These are phyloP conservation scores for Fulica atra DNA, from an alignment of 2,113 vertebrate genomes.

Conservation along the genomic window DNA sequence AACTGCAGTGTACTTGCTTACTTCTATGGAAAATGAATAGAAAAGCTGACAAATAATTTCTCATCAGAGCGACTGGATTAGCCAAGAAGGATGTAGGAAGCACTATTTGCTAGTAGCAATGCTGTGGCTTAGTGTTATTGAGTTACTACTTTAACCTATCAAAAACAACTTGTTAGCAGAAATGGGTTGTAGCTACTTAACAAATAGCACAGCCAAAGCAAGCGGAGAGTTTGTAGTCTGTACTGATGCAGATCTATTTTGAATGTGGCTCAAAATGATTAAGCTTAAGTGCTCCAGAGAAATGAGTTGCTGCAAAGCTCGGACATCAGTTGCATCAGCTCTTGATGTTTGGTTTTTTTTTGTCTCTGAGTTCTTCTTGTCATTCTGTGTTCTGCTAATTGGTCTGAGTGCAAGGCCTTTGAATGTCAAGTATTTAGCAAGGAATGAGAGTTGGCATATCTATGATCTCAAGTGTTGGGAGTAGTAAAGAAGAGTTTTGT, in stretches of 20 bases:
- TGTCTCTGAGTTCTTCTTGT: background rate
- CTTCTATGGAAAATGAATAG: background rate
- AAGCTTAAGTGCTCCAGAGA: background rate
- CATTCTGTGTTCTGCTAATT: slow-evolving; percentile 15
- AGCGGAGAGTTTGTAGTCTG: background rate
- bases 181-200: background rate
- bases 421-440: slow-evolving; percentile 35
- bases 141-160: background rate
- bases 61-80: background rate
- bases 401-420: slow-evolving; percentile 8
- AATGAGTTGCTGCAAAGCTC: background rate
- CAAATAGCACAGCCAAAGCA: background rate
- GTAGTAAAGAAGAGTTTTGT: background rate
- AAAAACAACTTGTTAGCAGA: background rate
- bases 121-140: too few species aligned
- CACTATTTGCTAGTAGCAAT: background rate
- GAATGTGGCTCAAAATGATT: background rate
- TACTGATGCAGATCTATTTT: background rate
- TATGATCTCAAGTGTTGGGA: background rate
- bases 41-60: background rate
- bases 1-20: background rate
- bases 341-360: background rate
- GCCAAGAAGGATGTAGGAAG: background rate
- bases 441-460: background rate
- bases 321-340: background rate